Conservation (phyloP, 2,797 vertebrate genomes). For the Rhadinocentrus ornatus region DNA sequence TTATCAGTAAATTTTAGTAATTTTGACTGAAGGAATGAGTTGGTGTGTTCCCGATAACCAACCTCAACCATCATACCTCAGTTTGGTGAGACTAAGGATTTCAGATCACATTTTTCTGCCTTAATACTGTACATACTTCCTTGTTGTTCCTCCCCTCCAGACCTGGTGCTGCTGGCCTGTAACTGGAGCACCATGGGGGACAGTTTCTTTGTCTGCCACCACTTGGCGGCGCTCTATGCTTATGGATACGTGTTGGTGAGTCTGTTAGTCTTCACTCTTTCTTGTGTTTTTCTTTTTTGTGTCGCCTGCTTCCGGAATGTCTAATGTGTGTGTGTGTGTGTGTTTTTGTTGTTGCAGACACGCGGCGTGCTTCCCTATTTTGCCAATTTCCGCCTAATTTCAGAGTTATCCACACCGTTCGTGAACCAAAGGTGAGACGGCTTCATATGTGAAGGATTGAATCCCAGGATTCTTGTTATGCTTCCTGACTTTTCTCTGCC, state of each 20-base stretch:
- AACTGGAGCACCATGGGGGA: slow-evolving; percentile 88
- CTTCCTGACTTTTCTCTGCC: slow-evolving; percentile 3
- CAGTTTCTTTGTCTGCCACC: slow-evolving; percentile 86
- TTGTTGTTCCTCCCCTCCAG: slow-evolving; percentile 60
- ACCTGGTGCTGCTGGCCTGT: slow-evolving; percentile 84
- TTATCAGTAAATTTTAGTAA: too few relatives aligned
- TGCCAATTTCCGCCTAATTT: slow-evolving; percentile 89
- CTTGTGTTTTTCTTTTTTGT: background rate
- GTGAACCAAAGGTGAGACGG: slow-evolving; percentile 85
- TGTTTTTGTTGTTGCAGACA: slow-evolving; percentile 67
- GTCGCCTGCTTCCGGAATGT: background rate
- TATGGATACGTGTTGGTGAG: slow-evolving; percentile 90
- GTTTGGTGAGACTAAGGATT: too few relatives aligned
- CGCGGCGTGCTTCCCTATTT: slow-evolving; percentile 86
- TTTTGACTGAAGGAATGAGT: too few relatives aligned
- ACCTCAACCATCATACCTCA: too few relatives aligned
- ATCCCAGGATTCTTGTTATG: background rate
- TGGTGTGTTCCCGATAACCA: too few relatives aligned
- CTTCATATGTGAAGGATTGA: too few relatives aligned
- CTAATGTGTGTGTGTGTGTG: background rate
- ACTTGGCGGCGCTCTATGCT: slow-evolving; percentile 89
- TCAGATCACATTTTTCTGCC: too few relatives aligned
- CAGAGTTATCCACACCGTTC: slow-evolving; percentile 87
- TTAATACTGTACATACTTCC: too few relatives aligned
- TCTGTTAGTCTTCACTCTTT: background rate